Base-by-base conservation (phyloP, 2,888 invertebrate genomes). In the Sinelater perroti region DNA sequence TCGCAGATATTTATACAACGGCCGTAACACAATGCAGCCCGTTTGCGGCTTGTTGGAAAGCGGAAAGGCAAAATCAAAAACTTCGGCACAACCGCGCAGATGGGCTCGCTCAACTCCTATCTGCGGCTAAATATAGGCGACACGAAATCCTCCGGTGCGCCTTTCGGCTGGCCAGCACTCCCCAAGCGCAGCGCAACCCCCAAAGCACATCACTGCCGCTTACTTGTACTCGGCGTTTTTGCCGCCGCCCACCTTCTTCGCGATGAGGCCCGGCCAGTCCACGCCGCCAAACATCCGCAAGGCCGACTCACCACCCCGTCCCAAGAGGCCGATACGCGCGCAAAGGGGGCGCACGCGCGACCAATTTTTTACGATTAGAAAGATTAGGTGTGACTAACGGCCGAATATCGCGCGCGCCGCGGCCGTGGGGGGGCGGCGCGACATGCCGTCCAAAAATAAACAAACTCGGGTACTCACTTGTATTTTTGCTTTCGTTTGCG, bases 401-500 rank as follows among this genome's bases (percentile, higher is more conserved):
- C 52, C 45, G 45, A 53, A 53, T 44, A 28, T 44, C 44, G 21
- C 21, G 28, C 42, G 14, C 16, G 14, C 26, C 52, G 33, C 24
- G 45, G 44, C 31, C 44, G 30, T 31, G 44, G 52, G 52, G 33
- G 57, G 30, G 21, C 21, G 35, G 42, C 55, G 51, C 55, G 62
- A 45, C 60, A 58, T 44, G 54, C 13, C 31, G 52, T 56, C 63
- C 65, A 63, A 65, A 65, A 65, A 65, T 65, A 65, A 63, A 63
- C 35, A 65, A 63, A 61, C 55, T 54, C 62, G 51, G 21, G 49
- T 63, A 63, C 60, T 59, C 58, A 62, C 63, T 54, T 61, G 55
- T 67, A 65, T 67, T 65, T 67, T 59, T 64, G 61, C 61, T 65
- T 63, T 50, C 42, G 54, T 44, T 54, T 50, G 47, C 33, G 57